Percentiles rank a stretch among this genome's conserved stretches.
phyloP scores from a whole-genome alignment of 2,888 invertebrate species.

The Hipparchia semele region DNA sequence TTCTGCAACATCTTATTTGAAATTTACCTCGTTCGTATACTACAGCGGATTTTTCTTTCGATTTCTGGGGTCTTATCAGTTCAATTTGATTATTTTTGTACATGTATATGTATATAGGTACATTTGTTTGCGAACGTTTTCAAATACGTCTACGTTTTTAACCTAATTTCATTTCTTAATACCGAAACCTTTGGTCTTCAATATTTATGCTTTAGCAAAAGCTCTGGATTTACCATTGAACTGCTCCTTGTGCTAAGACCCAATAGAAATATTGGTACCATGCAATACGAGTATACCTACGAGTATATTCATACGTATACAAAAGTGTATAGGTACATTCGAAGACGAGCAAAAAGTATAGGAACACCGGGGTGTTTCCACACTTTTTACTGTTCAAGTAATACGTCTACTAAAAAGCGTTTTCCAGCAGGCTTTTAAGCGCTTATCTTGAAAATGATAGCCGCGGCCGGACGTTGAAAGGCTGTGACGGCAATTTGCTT shows the following conservation, averaged over 20 bases:
- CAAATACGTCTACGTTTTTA: not conserved
- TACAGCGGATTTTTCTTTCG: conserved; percentile 34
- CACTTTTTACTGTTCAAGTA: conserved; percentile 48
- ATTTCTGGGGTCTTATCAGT: conserved; percentile 39
- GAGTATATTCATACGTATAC: not conserved
- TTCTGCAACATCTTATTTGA: conserved; percentile 63
- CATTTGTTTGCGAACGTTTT: not conserved
- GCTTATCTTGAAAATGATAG: conserved; percentile 82
- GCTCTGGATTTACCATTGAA: no score
- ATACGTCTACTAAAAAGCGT: conserved; percentile 75
- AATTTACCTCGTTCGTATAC: conserved; percentile 51
- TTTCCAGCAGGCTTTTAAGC: conserved; percentile 81
- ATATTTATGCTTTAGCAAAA: no score
- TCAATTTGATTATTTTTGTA: conserved; percentile 37
- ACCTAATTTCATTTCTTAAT: not conserved
- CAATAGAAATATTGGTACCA: no score
- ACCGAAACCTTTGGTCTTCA: no score
- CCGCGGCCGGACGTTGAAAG: conserved; percentile 78
- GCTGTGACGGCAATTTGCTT: conserved; percentile 81
- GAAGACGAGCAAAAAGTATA: conserved; percentile 67
- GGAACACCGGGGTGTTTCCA: conserved; percentile 47
- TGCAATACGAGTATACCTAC: no score
- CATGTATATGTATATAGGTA: not conserved
- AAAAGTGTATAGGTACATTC: conserved; percentile 45
- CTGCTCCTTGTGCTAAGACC: no score